Evolutionary conservation across 2,113 vertebrate species (phyloP).

Genomic region (Azemiops feae): DNA sequence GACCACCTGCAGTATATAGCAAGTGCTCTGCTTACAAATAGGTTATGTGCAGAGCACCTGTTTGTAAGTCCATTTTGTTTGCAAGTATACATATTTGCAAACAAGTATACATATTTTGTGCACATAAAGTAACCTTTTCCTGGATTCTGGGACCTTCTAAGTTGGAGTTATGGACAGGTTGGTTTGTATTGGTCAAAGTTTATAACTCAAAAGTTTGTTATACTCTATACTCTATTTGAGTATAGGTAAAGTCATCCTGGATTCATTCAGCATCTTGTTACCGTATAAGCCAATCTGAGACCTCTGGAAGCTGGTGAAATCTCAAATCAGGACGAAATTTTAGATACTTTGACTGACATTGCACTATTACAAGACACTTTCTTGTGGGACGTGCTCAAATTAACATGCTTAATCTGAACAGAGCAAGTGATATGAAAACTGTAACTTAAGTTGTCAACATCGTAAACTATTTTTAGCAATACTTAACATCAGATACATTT

Average conservation of each 20-base stretch:
- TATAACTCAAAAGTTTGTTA: not conserved
- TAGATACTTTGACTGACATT: not conserved
- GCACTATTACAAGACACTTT: not conserved
- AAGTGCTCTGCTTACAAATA: not conserved
- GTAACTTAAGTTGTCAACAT: not conserved
- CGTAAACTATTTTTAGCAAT: not conserved
- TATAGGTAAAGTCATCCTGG: not conserved
- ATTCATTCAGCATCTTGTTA: not conserved
- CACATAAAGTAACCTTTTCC: not conserved
- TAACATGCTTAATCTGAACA: not conserved
- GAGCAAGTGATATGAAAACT: not conserved
- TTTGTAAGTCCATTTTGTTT: not conserved
- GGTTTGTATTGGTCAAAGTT: not conserved
- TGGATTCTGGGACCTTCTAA: not conserved
- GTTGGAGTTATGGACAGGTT: not conserved
- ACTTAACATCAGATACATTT: not conserved
- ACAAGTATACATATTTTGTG: not conserved
- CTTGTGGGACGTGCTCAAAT: not conserved
- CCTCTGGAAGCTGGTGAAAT: not conserved
- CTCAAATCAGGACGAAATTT: not conserved
- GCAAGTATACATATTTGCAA: not conserved
- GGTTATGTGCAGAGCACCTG: not conserved
- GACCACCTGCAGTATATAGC: not conserved
- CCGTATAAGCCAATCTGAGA: not conserved
- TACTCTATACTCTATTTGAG: too few species aligned